Percentiles rank a stretch among this genome's conserved stretches.
These are phyloP conservation scores for Eupsilia transversa DNA, from an alignment of 2,888 invertebrate species.

Conservation along the genomic window DNA sequence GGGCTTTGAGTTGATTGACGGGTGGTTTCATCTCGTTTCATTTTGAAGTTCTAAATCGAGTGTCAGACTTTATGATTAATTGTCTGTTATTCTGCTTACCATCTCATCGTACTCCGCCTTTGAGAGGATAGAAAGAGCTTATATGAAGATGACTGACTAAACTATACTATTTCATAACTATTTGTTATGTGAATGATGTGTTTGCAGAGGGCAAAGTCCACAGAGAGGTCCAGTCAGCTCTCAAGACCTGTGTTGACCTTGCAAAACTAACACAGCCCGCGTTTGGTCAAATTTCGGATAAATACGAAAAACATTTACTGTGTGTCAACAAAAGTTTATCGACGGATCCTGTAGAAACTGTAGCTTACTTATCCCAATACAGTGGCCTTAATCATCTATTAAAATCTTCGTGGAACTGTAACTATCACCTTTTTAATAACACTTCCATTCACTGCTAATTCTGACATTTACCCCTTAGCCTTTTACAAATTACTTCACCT, in stretches of 20 bases:
- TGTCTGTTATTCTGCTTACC: slow-evolving; percentile 5
- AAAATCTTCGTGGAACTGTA: not conserved
- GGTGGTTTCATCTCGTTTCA: slow-evolving; percentile 46
- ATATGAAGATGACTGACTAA: slow-evolving; percentile 17
- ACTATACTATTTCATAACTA: not conserved
- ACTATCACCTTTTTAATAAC: not conserved
- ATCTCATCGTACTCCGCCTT: not conserved
- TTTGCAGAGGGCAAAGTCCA: slow-evolving; percentile 8
- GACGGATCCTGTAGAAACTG: not conserved
- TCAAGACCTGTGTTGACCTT: slow-evolving; percentile 19
- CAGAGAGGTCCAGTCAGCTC: not conserved
- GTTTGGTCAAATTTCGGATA: slow-evolving; percentile 16
- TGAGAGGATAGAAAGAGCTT: slow-evolving; percentile 2
- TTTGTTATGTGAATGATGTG: slow-evolving; percentile 11
- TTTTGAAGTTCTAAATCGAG: slow-evolving; percentile 43
- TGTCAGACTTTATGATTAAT: slow-evolving; percentile 41
- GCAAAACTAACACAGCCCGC: slow-evolving; percentile 4
- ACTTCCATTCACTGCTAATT: slow-evolving; percentile 10
- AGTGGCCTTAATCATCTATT: not conserved
- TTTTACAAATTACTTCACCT: slow-evolving; percentile 59
- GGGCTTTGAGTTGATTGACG: slow-evolving; percentile 43
- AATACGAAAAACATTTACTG: slow-evolving; percentile 9
- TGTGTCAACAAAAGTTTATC: not conserved
- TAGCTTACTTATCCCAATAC: not conserved
- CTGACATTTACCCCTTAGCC: slow-evolving; percentile 28